phyloP scores from a whole-genome alignment of 2,113 vertebrate genomes.

The Loxodonta africana region DNA sequence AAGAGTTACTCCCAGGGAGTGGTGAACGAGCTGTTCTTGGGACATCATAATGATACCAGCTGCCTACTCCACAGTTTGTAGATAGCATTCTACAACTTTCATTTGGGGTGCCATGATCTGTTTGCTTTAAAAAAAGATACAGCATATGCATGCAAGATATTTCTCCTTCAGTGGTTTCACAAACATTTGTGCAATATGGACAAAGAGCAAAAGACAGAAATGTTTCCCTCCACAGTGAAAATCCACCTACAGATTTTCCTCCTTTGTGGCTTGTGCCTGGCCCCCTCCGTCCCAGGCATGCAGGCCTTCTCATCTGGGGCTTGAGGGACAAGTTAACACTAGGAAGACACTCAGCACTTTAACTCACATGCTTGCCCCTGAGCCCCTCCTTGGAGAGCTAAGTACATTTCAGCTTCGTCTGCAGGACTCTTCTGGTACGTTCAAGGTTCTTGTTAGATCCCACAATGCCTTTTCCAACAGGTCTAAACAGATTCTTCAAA shows the following conservation, averaged over 20 bases:
- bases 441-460: not conserved
- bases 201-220: not conserved
- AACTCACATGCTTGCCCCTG: not conserved
- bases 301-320: not conserved
- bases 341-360: not conserved
- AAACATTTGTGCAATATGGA: not conserved
- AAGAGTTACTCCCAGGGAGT: not conserved
- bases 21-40: not conserved
- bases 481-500: slow-evolving; percentile 27
- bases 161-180: not conserved
- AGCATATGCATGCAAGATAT: slow-evolving; percentile 23
- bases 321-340: not conserved
- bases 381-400: not conserved
- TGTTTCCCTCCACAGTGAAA: not conserved
- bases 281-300: not conserved
- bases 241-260: not conserved
- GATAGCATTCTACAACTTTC: not conserved
- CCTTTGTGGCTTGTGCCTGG: not conserved
- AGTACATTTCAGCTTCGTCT: not conserved
- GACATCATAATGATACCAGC: not conserved
- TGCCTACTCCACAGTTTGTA: not conserved
- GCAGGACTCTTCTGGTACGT: not conserved
- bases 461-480: slow-evolving; percentile 10
- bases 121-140: slow-evolving; percentile 9
- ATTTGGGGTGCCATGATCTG: not conserved